phyloP scores from a whole-genome alignment of 2,888 invertebrate genomes.

The Dendrolimus houi region DNA sequence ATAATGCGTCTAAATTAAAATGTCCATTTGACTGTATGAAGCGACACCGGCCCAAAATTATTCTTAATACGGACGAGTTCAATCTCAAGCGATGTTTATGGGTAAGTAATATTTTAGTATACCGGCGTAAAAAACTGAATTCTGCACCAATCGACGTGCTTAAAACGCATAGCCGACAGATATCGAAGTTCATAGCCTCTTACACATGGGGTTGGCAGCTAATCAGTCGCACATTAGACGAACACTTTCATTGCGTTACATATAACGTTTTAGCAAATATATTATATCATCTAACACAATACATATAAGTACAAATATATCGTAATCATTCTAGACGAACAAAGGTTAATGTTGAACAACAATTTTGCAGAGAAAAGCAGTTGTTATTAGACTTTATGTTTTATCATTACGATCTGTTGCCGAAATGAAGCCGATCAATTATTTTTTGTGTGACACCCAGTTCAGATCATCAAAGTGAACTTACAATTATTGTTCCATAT shows the following conservation, averaged over 20 bases:
- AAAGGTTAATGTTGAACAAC: constrained; percentile 54
- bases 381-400: constrained; percentile 39
- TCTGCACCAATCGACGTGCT: constrained; percentile 51
- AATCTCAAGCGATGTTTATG: too few relatives aligned
- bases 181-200: constrained; percentile 47
- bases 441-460: constrained; percentile 61
- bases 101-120: neutral
- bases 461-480: constrained; percentile 59
- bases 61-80: too few relatives aligned
- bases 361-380: constrained; percentile 45
- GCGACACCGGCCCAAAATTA: too few relatives aligned
- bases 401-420: constrained; percentile 72
- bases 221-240: constrained; percentile 63
- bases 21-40: too few relatives aligned
- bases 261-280: constrained; percentile 74
- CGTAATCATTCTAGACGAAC: constrained; percentile 52
- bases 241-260: constrained; percentile 71
- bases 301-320: constrained; percentile 54
- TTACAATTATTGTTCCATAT: constrained; percentile 19
- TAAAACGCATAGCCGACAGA: constrained; percentile 53
- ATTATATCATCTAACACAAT: constrained; percentile 52
- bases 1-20: too few relatives aligned
- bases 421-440: constrained; percentile 69
- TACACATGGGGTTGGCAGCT: constrained; percentile 58
- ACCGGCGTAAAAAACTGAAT: constrained; percentile 29